phyloP scores from a whole-genome alignment of 1,140 invertebrate species.

The Drosophila busckii region DNA sequence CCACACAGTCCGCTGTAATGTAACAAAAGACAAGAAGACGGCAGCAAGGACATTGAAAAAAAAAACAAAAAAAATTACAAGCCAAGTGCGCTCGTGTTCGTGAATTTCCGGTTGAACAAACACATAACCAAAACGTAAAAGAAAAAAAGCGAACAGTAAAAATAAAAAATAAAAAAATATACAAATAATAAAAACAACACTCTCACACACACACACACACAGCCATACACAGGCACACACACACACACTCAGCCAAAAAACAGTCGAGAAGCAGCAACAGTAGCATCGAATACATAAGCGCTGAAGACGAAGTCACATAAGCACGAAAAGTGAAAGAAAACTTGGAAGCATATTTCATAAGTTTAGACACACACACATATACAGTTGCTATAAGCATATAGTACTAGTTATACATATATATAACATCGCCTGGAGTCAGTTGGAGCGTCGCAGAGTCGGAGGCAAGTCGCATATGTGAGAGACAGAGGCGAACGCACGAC shows the following conservation, averaged over 20 bases:
- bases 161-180: constrained; percentile 35
- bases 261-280: constrained; percentile 6
- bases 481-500: constrained; percentile 72
- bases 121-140: constrained; percentile 75
- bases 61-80: constrained; percentile 47
- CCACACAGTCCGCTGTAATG: constrained; percentile 35
- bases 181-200: constrained; percentile 52
- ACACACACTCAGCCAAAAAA: constrained; percentile 6
- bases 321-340: constrained; percentile 68
- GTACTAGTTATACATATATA: constrained; percentile 14
- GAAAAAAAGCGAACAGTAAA: constrained; percentile 56
- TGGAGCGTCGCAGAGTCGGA: constrained; percentile 27
- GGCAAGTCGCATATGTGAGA: constrained; percentile 29
- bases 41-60: constrained; percentile 28
- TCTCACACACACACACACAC: constrained; percentile 7
- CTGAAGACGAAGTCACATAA: constrained; percentile 24
- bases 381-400: constrained; percentile 6
- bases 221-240: constrained; percentile 7
- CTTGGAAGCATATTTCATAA: constrained; percentile 70
- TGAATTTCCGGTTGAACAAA: constrained; percentile 78
- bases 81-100: constrained; percentile 73
- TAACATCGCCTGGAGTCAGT: constrained; percentile 47
- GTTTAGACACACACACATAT: constrained; percentile 40
- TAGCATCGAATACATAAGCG: constrained; percentile 25
- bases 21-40: constrained; percentile 55